Conservation (phyloP, 2,888 invertebrate genomes). For the Drosophila melanosoma region DNA sequence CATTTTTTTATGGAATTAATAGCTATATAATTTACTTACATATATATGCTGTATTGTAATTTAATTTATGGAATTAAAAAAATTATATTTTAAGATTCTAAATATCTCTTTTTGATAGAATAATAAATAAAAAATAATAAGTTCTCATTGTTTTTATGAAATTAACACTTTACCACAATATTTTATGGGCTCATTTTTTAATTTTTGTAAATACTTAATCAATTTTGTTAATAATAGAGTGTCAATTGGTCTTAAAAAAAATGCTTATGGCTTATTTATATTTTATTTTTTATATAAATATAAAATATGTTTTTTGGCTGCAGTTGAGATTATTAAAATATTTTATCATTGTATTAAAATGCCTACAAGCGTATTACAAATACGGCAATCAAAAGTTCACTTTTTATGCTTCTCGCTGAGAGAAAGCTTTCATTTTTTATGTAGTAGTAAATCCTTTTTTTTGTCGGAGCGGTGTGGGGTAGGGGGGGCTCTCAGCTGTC, state of each 20-base stretch:
- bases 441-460: slow-evolving; percentile 8
- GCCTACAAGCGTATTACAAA: slow-evolving; percentile 22
- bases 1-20: not conserved
- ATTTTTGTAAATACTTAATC: not conserved
- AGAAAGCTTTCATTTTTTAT: not conserved
- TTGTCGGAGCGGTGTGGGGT: too few species aligned
- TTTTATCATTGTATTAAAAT: too few species aligned
- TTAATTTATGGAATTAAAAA: not conserved
- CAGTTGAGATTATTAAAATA: not conserved
- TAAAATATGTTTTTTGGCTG: not conserved
- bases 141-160: not conserved
- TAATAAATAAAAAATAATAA: not conserved
- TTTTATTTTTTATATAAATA: not conserved
- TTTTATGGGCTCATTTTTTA: not conserved
- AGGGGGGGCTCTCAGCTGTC: slow-evolving; percentile 41
- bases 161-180: not conserved
- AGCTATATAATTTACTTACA: too few species aligned
- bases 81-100: too few species aligned
- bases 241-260: not conserved
- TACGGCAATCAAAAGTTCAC: not conserved
- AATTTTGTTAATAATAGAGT: not conserved
- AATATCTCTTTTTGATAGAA: not conserved
- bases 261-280: not conserved
- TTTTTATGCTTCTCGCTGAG: slow-evolving; percentile 3
- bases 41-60: not conserved